A percentile compares a stretch with the other conserved stretches of the same genome.
Conservation (phyloP, 1,140 invertebrate species). For the Drosophila nikananu region DNA sequence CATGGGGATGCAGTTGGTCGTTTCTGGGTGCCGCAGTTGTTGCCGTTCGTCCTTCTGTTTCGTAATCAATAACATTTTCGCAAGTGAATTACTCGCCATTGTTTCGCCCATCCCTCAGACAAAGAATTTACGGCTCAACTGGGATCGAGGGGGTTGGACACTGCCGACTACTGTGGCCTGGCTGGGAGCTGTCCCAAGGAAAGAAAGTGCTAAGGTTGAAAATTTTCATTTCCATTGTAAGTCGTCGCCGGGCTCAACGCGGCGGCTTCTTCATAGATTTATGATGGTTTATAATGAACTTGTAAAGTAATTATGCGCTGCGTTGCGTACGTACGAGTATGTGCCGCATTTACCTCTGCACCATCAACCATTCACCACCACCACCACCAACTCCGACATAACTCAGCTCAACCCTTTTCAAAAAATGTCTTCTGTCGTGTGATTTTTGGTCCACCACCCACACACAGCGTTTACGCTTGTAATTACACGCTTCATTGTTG, state of each 20-base stretch:
- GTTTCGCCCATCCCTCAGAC: constrained; percentile 57
- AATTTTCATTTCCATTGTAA: constrained; percentile 63
- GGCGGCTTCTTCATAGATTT: constrained; percentile 72
- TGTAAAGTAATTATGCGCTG: constrained; percentile 85
- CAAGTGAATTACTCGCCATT: constrained; percentile 83
- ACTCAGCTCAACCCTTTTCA: constrained; percentile 80
- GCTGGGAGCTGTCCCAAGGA: constrained; percentile 5
- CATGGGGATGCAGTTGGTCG: constrained; percentile 45
- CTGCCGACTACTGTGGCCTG: too few relatives aligned
- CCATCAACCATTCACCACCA: constrained; percentile 24
- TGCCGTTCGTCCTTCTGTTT: constrained; percentile 62
- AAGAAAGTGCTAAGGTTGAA: constrained; percentile 70
- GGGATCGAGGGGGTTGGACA: constrained; percentile 11
- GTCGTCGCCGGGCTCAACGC: constrained; percentile 25
- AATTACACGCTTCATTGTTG: constrained; percentile 85
- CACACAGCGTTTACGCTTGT: constrained; percentile 78
- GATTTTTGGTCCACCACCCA: constrained; percentile 60
- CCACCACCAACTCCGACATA: constrained; percentile 41
- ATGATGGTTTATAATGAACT: constrained; percentile 85
- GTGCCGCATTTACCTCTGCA: constrained; percentile 47
- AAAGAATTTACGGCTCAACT: constrained; percentile 39
- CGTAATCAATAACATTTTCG: constrained; percentile 82
- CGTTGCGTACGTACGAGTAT: constrained; percentile 67
- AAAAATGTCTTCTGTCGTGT: constrained; percentile 77
- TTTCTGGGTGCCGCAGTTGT: constrained; percentile 47